phyloP scores from a whole-genome alignment of 2,797 vertebrate species.

The Cichlasoma orientale region DNA sequence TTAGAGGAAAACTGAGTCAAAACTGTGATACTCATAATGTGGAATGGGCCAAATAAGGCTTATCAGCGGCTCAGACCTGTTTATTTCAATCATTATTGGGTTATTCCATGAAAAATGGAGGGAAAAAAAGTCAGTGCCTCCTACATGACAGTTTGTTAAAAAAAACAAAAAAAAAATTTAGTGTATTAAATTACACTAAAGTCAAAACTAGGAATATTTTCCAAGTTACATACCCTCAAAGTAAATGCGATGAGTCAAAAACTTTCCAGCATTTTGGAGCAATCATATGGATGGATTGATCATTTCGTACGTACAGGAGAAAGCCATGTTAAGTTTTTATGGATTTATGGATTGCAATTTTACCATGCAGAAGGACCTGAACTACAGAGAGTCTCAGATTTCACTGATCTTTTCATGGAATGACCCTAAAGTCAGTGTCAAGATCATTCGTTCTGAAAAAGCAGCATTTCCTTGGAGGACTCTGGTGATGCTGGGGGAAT shows the following conservation, averaged over 20 bases:
- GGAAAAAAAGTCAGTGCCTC: neutral
- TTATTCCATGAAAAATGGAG: neutral
- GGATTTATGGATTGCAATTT: no score
- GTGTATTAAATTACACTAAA: neutral
- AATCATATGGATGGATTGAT: neutral
- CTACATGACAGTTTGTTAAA: neutral
- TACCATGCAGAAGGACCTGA: neutral
- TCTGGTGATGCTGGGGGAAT: slow-evolving; percentile 22
- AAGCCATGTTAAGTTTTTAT: no score
- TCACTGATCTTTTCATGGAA: neutral
- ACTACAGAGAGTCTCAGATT: neutral
- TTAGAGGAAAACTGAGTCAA: no score
- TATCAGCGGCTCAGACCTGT: neutral
- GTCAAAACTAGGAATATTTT: neutral
- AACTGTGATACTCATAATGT: no score
- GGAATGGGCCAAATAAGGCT: no score
- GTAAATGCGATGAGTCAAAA: neutral
- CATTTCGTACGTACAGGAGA: neutral
- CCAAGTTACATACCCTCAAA: no score
- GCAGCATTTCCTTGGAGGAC: slow-evolving; percentile 6
- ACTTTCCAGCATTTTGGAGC: neutral
- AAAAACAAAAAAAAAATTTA: neutral
- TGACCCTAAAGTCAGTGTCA: neutral
- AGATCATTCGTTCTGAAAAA: neutral
- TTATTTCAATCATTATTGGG: neutral